Evolutionary conservation across 92 coral and sea anemone species (phyloP).

Genomic region (Paramuricea clavata): DNA sequence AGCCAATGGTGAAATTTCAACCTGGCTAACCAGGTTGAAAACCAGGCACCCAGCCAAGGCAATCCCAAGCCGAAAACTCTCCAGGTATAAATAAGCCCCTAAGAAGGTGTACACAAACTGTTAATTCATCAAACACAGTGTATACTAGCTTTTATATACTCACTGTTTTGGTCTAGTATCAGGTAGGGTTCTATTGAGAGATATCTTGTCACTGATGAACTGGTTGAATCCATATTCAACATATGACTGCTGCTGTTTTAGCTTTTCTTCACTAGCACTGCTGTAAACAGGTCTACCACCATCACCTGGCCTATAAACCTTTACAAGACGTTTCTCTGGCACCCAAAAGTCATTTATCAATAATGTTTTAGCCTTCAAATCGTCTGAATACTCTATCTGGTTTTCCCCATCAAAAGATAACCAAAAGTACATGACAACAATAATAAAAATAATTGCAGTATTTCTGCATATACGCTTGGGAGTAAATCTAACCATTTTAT

Average conservation of each 20-base stretch:
- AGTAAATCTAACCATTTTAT: conserved; percentile 19
- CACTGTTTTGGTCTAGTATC: conserved; percentile 91
- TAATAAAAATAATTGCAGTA: not conserved
- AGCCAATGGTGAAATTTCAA: too few species aligned
- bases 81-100: too few species aligned
- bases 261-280: conserved; percentile 69
- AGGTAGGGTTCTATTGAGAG: conserved; percentile 78
- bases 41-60: too few species aligned
- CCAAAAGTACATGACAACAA: conserved; percentile 27
- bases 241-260: conserved; percentile 77
- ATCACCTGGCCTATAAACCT: conserved; percentile 80
- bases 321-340: conserved; percentile 72
- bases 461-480: conserved; percentile 10
- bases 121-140: too few species aligned
- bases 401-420: not conserved
- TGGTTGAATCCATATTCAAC: conserved; percentile 94
- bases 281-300: conserved; percentile 89
- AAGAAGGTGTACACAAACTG: too few species aligned
- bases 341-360: conserved; percentile 90
- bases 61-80: too few species aligned
- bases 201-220: conserved; percentile 88
- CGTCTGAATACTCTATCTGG: conserved; percentile 12
- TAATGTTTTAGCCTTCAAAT: not conserved
- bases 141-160: too few species aligned
- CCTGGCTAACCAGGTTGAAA: too few species aligned